Evolutionary conservation across 2,113 vertebrate species (phyloP), one percentile per base, ranked within the genome.

Genomic region (Poeciliopsis turrubarensis): DNA sequence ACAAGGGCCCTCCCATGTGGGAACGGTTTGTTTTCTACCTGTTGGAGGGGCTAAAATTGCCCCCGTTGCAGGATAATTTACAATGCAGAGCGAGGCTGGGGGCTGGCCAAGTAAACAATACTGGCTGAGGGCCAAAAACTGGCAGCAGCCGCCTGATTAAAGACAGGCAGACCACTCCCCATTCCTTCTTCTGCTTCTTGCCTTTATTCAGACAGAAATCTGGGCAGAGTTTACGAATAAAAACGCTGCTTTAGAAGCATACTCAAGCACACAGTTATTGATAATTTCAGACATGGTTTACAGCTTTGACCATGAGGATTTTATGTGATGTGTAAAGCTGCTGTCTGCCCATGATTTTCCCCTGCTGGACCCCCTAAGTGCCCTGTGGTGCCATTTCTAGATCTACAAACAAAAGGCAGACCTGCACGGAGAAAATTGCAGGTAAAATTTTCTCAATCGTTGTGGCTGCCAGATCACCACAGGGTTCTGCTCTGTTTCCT

Each of bases 401-500:
- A 86, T 86, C 79, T 26, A 3, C 87, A 92, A 94, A 92, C 94
- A 93, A 94, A 95, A 95, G 72, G 86, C 91, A 81, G 89, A 93
- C 75, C 91, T 94, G 81, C 51, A 57, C 10, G 75, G 86, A 91
- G 84, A 87, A 94, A 94, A 94, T 90, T 87, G 85, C 72, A 86
- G 84, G 75, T 78, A 89, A 68, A 61, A 70, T 86, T 86, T 88
- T 85, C 73, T 78, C 65, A 41, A 73, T 44, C 29, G 3, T 6
- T 26, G 77, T 79, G 62, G 72, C 89, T 84, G 85, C 79, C 91
- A 90, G 91, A 27, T 94, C 94, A 91, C 86, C 37, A 57, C 71
- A 65, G 64, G 4, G 30, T 81, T 10, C 60, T 76, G 47, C 66
- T 81, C 67, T 72, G 62, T 73, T 68, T 64, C 17, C 47, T 47